Evolutionary conservation across 2,797 vertebrate species (phyloP).

Genomic region (Acipenser ruthenus): DNA sequence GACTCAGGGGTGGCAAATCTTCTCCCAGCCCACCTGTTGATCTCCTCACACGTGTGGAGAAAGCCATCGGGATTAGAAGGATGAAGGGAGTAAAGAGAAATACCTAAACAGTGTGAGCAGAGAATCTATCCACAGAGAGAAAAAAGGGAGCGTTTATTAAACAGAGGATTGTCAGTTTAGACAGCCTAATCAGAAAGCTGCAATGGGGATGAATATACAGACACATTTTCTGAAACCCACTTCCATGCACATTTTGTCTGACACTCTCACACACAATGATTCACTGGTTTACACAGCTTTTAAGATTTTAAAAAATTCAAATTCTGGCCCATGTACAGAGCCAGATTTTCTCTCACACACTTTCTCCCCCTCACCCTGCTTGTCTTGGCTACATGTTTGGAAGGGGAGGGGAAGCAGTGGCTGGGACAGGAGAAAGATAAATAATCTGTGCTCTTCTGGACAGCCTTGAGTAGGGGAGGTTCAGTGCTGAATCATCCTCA

Average conservation of each 20-base stretch:
- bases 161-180: constrained; percentile 22
- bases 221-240: constrained; percentile 10
- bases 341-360: constrained; percentile 17
- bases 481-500: constrained; percentile 10
- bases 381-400: constrained; percentile 26
- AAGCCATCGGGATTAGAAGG: not conserved
- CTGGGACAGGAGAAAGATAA: constrained; percentile 26
- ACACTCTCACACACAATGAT: constrained; percentile 20
- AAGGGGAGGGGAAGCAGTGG: constrained; percentile 19
- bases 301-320: constrained; percentile 21
- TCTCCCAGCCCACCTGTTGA: not conserved
- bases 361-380: constrained; percentile 30
- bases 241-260: constrained; percentile 5
- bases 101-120: constrained; percentile 16
- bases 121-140: constrained; percentile 15
- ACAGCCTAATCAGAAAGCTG: not conserved
- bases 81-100: too few relatives aligned
- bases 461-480: not conserved
- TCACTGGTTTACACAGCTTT: constrained; percentile 25
- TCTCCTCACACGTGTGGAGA: not conserved
- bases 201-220: not conserved
- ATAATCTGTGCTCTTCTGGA: constrained; percentile 17
- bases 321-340: constrained; percentile 8
- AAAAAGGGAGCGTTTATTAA: constrained; percentile 22
- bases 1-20: not conserved